Conservation (phyloP, 2,797 vertebrate species). For the Ptychadena robeensis region DNA sequence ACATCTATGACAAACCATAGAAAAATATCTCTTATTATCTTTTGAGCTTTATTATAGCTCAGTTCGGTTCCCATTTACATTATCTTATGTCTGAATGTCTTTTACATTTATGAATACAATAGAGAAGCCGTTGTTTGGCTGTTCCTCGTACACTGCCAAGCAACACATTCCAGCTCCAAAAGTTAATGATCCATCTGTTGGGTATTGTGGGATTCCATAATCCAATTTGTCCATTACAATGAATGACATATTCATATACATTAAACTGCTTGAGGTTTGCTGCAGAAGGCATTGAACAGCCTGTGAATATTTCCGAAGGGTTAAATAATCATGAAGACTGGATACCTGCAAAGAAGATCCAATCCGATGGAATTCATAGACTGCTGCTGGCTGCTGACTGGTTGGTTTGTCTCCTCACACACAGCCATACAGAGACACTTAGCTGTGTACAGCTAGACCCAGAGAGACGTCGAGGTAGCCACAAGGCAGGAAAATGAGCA, state of each 20-base stretch:
- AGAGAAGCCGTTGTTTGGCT: background rate
- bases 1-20: background rate
- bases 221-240: background rate
- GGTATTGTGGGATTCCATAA: background rate
- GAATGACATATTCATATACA: background rate
- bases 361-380: conserved; percentile 50
- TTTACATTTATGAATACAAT: background rate
- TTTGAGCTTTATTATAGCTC: too few species aligned
- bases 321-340: conserved; percentile 42
- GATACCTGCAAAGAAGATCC: conserved; percentile 50
- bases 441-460: conserved; percentile 9
- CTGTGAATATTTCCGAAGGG: background rate
- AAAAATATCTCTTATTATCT: background rate
- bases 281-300: background rate
- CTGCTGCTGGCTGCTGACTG: conserved; percentile 55
- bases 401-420: conserved; percentile 30
- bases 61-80: background rate
- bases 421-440: conserved; percentile 15
- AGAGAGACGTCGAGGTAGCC: conserved; percentile 17
- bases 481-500: conserved; percentile 61
- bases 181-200: background rate
- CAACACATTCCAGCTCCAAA: background rate
- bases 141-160: background rate
- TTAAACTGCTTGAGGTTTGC: background rate
- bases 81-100: background rate